A percentile compares a stretch with the other conserved stretches of the same genome.
These are phyloP conservation scores for Choristoneura rosaceana DNA, from an alignment of 2,888 invertebrate genomes.

Conservation along the genomic window DNA sequence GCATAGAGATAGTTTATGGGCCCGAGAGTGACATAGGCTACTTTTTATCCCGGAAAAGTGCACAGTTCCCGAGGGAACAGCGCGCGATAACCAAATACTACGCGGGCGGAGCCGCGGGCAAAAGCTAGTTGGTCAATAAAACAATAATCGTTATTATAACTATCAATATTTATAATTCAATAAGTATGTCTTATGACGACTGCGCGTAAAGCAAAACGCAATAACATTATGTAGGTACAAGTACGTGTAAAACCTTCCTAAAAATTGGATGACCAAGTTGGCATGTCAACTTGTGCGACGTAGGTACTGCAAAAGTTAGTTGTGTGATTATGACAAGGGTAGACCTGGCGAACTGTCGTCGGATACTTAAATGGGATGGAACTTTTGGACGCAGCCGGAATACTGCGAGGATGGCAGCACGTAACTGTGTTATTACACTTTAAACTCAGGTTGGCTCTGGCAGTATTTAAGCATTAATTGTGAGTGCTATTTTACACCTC, in stretches of 20 bases:
- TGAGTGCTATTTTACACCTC: neutral
- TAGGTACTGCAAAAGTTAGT: constrained; percentile 43
- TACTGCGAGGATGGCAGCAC: constrained; percentile 8
- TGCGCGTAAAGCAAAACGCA: neutral
- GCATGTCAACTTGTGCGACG: constrained; percentile 34
- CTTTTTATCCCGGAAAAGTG: too few species aligned
- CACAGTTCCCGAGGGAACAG: too few species aligned
- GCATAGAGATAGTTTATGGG: too few species aligned
- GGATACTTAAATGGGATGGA: constrained; percentile 38
- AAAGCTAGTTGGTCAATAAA: neutral
- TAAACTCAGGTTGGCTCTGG: neutral
- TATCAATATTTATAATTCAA: too few species aligned
- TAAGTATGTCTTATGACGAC: too few species aligned
- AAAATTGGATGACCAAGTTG: constrained; percentile 41
- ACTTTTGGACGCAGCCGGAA: constrained; percentile 39
- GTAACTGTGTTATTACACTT: constrained; percentile 21
- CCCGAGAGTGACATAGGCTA: too few species aligned
- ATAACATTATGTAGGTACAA: neutral
- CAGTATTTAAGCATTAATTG: neutral
- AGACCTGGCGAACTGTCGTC: constrained; percentile 39
- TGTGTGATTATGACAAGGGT: constrained; percentile 46
- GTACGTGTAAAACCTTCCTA: constrained; percentile 23
- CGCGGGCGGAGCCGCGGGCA: too few species aligned
- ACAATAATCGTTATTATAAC: too few species aligned
- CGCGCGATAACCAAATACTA: too few species aligned